Percentiles rank a stretch among this genome's conserved stretches.
Conservation (phyloP, 2,888 invertebrate species). For the Eustalomyia histrio region DNA sequence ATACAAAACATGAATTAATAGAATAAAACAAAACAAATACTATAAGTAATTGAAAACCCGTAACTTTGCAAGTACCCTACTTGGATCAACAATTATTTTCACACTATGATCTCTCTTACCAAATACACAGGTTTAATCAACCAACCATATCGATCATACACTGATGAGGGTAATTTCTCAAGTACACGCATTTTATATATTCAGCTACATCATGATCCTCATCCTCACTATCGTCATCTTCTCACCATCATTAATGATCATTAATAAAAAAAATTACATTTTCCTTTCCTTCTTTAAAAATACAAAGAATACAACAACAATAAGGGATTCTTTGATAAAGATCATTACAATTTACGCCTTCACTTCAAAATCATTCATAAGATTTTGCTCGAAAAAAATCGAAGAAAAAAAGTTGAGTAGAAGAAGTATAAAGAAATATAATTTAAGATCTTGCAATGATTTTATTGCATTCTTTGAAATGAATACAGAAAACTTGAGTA, state of each 20-base stretch:
- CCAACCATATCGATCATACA: constrained; percentile 13
- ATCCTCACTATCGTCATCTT: constrained; percentile 4
- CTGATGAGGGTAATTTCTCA: constrained; percentile 25
- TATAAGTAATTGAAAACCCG: constrained; percentile 50
- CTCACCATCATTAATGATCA: constrained; percentile 25
- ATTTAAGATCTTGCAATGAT: constrained; percentile 41
- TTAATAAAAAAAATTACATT: constrained; percentile 39
- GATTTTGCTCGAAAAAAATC: constrained; percentile 18
- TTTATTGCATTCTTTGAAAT: constrained; percentile 45
- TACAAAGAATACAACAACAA: neutral
- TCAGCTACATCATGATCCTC: constrained; percentile 27
- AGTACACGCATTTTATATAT: constrained; percentile 16
- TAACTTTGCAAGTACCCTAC: constrained; percentile 24
- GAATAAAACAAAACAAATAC: constrained; percentile 27
- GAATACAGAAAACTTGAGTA: constrained; percentile 17
- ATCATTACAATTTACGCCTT: constrained; percentile 56
- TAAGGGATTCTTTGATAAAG: constrained; percentile 20
- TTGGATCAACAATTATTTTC: constrained; percentile 31
- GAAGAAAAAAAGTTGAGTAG: neutral
- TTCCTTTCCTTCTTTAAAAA: constrained; percentile 34
- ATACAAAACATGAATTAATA: neutral
- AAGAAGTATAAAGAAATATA: constrained; percentile 10
- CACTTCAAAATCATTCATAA: constrained; percentile 55
- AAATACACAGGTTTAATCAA: constrained; percentile 5
- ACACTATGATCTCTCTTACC: constrained; percentile 6